A percentile compares a stretch with the other conserved stretches of the same genome.
phyloP scores from a whole-genome alignment of 2,113 vertebrate species.

The Cyanoderma ruficeps region DNA sequence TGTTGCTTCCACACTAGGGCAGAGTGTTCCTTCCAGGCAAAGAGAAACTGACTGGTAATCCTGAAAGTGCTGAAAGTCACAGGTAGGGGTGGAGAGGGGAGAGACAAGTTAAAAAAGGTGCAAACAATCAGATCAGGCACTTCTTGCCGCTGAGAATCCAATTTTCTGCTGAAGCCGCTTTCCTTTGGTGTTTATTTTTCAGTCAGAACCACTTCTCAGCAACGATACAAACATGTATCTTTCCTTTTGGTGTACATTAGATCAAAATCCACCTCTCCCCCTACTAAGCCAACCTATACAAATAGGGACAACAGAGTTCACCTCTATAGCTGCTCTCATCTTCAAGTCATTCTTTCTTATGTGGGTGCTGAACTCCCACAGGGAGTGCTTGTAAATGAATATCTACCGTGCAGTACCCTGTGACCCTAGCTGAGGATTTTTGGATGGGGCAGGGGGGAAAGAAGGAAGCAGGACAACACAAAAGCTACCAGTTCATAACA shows the following conservation, averaged over 20 bases:
- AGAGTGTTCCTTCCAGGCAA: not conserved
- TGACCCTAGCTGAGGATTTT: not conserved
- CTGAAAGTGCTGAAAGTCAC: not conserved
- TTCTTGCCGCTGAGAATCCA: not conserved
- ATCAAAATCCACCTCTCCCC: not conserved
- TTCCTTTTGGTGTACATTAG: not conserved
- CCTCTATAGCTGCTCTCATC: not conserved
- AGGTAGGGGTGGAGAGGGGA: fast-evolving
- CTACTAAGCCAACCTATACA: not conserved
- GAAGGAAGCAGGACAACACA: not conserved
- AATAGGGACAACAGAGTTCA: not conserved
- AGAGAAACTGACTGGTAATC: not conserved
- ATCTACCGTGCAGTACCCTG: not conserved
- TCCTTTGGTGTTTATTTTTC: not conserved
- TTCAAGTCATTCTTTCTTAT: not conserved
- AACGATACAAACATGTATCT: not conserved
- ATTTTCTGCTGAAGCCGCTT: not conserved
- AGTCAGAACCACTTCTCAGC: not conserved
- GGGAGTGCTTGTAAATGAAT: not conserved
- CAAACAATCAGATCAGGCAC: not conserved
- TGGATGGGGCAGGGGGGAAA: not conserved
- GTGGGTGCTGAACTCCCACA: not conserved
- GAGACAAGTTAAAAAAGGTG: not conserved
- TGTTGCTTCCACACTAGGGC: not conserved
- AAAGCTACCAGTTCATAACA: not conserved